Evolutionary conservation across 2,888 invertebrate genomes (phyloP), one percentile per base, ranked within the genome.

Genomic region (Pyrrhosoma nymphula): DNA sequence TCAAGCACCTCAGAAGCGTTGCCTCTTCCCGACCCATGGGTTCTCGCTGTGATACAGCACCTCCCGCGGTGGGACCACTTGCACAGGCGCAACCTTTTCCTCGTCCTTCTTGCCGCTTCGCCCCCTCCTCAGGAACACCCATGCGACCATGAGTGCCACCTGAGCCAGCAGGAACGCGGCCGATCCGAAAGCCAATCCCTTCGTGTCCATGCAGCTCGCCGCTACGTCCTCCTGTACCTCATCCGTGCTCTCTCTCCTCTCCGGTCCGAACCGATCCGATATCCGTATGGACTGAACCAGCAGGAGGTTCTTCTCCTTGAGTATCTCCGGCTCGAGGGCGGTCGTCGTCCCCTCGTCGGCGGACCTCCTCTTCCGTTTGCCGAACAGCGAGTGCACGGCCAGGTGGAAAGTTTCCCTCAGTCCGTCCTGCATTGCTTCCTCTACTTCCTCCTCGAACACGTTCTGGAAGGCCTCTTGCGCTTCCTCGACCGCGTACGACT

Each of bases 271-370:
- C 97, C 99, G 99, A 97, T 99, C 99, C 69, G 98, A 99, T 96
- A 99, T 99, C 97, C 99, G 99, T 96, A 99, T 99, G 95, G 99
- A 98, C 97, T 99, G 99, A 60, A 99, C 99, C 95, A 99, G 97
- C 39, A 99, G 98, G 97, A 99, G 98, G 97, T 99, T 98, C 96
- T 99, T 99, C 69, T 93, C 93, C 30, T 69, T 23, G 18, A 75
- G 39, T 82, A 82, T 82, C 35, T 82, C 82, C 6, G 82, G 82
- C 35, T 96, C 96, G 55, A 96, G 95, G 20, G 96, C 95, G 55
- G 88, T 95, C 56, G 95, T 95, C 14, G n/a, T 26, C 16, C 30
- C 26, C 69, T 69, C 75, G 60, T 63, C 63, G 0, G 69, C n/a
- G 0, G 93, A 63, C 75, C 93, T 93, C 60, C 69, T 93, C 93